Evolutionary conservation across 2,797 vertebrate species (phyloP).

Genomic region (Chelon auratus): DNA sequence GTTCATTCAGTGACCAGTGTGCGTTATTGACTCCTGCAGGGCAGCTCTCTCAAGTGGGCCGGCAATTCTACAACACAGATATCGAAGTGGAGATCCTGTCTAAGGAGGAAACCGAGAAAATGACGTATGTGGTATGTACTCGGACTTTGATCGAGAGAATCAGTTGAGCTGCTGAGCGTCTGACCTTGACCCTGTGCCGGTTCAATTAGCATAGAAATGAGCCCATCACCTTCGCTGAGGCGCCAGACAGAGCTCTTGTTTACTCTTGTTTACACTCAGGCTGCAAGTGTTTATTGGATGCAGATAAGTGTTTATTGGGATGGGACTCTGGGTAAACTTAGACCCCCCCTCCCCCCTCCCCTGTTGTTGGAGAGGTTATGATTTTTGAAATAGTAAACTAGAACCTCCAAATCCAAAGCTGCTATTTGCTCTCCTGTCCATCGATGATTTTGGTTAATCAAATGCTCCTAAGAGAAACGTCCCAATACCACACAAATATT

Average conservation of each 20-base stretch:
- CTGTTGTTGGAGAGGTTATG: not conserved
- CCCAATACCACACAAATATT: not conserved
- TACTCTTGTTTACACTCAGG: constrained; percentile 51
- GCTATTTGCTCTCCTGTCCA: no score
- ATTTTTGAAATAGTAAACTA: no score
- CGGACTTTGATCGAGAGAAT: not conserved
- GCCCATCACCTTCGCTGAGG: constrained; percentile 23
- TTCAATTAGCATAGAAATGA: constrained; percentile 37
- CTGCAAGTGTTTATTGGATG: constrained; percentile 54
- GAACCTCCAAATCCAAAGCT: no score
- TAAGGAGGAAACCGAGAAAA: constrained; percentile 86
- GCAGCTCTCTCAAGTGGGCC: constrained; percentile 85
- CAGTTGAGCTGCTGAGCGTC: not conserved
- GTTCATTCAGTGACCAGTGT: not conserved
- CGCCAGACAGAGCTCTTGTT: constrained; percentile 17
- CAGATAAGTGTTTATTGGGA: constrained; percentile 61
- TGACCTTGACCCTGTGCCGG: constrained; percentile 24
- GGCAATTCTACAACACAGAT: constrained; percentile 86
- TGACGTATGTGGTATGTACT: constrained; percentile 83
- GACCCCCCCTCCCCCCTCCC: not conserved
- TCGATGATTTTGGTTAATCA: not conserved
- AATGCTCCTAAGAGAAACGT: not conserved
- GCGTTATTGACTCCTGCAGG: constrained; percentile 65
- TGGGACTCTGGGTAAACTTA: constrained; percentile 29
- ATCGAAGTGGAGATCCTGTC: constrained; percentile 87